Conservation (phyloP, 92 coral and sea anemone species). For the Epizoanthus scotinus region DNA sequence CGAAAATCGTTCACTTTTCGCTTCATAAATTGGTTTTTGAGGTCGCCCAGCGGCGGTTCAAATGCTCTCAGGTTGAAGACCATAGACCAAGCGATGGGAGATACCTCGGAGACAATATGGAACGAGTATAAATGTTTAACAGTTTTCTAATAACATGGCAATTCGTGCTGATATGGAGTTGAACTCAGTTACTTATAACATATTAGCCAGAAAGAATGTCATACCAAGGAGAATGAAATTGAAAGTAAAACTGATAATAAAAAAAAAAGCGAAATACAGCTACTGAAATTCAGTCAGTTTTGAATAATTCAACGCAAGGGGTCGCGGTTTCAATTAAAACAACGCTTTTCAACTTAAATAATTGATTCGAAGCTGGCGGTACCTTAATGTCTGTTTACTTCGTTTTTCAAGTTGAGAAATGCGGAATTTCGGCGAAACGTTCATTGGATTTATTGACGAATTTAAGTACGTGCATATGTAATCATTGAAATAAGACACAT, state of each 20-base stretch:
- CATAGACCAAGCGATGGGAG: slow-evolving; percentile 8
- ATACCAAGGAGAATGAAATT: background rate
- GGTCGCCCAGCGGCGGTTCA: background rate
- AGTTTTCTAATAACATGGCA: slow-evolving; percentile 3
- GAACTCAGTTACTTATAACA: background rate
- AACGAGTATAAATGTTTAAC: background rate
- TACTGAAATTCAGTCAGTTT: background rate
- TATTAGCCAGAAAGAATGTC: too few relatives aligned
- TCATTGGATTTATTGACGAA: background rate
- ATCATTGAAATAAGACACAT: background rate
- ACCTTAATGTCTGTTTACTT: slow-evolving; percentile 16
- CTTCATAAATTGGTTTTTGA: background rate
- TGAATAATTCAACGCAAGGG: slow-evolving; percentile 22
- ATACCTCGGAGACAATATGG: background rate
- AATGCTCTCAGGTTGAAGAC: background rate
- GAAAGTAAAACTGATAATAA: background rate
- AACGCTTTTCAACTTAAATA: slow-evolving; percentile 29
- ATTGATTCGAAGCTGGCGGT: slow-evolving; percentile 33
- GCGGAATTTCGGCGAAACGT: background rate
- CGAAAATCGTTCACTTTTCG: background rate
- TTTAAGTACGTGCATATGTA: too few relatives aligned
- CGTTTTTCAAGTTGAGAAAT: background rate
- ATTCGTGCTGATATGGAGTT: background rate
- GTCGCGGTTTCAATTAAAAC: slow-evolving; percentile 42
- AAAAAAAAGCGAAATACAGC: background rate